phyloP scores from a whole-genome alignment of 1,140 invertebrate genomes.

The Drosophila watanabei region DNA sequence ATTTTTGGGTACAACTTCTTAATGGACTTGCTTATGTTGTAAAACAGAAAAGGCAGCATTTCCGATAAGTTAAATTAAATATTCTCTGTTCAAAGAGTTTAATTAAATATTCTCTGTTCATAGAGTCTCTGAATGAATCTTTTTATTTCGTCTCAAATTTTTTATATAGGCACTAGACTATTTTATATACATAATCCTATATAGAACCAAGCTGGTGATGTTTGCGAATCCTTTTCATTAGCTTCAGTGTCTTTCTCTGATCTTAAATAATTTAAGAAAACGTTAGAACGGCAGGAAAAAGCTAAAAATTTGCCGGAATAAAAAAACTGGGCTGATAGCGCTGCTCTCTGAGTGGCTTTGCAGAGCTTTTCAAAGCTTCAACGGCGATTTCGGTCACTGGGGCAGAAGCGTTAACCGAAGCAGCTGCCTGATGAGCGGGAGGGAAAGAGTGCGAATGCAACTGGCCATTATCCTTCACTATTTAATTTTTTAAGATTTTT shows the following conservation, averaged over 20 bases:
- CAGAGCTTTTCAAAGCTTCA: slow-evolving; percentile 42
- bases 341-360: slow-evolving; percentile 24
- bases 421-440: background rate
- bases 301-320: background rate
- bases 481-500: slow-evolving; percentile 26
- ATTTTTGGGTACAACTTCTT: background rate
- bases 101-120: background rate
- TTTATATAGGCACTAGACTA: too few relatives aligned
- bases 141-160: too few relatives aligned
- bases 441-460: slow-evolving; percentile 18
- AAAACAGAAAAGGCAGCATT: background rate
- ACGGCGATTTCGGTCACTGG: slow-evolving; percentile 62
- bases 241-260: too few relatives aligned
- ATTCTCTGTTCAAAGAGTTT: background rate
- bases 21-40: background rate
- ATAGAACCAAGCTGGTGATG: too few relatives aligned
- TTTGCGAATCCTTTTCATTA: too few relatives aligned
- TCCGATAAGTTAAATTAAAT: background rate
- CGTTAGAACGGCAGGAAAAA: background rate
- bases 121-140: background rate
- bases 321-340: slow-evolving; percentile 3
- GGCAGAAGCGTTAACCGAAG: slow-evolving; percentile 21
- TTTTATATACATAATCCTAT: background rate
- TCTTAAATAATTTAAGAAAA: background rate
- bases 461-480: slow-evolving; percentile 62